These are phyloP conservation scores for Ormyrus nitidulus DNA, from an alignment of 2,888 invertebrate species.

Conservation along the genomic window DNA sequence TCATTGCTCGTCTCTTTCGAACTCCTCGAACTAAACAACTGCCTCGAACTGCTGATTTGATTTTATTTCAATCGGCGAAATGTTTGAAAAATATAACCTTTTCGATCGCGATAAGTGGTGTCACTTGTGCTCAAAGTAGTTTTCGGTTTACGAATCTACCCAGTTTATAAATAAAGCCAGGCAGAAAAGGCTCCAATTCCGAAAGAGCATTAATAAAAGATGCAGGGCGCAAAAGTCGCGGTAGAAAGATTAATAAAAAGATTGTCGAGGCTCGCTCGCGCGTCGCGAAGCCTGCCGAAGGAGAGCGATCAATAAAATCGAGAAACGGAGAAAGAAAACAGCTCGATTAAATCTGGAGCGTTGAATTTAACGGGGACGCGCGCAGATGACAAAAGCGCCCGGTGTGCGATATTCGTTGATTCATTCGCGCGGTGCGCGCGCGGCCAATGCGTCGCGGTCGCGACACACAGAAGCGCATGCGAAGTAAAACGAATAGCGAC, in stretches of 20 bases:
- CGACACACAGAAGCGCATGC: slow-evolving; percentile 24
- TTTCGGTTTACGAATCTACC: too few species aligned
- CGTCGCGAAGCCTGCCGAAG: too few species aligned
- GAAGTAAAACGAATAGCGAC: slow-evolving; percentile 42
- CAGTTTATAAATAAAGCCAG: too few species aligned
- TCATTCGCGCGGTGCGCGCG: slow-evolving; percentile 3
- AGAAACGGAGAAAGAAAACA: background rate
- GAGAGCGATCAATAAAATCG: background rate
- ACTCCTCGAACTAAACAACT: too few species aligned
- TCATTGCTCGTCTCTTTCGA: too few species aligned
- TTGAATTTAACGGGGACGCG: too few species aligned
- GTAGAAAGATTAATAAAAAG: background rate
- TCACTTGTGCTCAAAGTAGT: too few species aligned
- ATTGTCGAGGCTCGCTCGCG: too few species aligned
- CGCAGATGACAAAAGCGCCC: slow-evolving; percentile 1
- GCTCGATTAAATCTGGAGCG: background rate
- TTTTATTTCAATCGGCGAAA: too few species aligned
- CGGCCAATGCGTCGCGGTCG: slow-evolving; percentile 15
- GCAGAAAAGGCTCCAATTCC: background rate
- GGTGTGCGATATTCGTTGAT: slow-evolving; percentile 17
- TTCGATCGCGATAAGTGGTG: too few species aligned
- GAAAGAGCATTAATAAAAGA: background rate
- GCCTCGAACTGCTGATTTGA: too few species aligned
- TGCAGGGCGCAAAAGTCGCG: background rate
- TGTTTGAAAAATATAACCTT: too few species aligned